phyloP scores from a whole-genome alignment of 1,140 invertebrate species.

The Neelides sp. region DNA sequence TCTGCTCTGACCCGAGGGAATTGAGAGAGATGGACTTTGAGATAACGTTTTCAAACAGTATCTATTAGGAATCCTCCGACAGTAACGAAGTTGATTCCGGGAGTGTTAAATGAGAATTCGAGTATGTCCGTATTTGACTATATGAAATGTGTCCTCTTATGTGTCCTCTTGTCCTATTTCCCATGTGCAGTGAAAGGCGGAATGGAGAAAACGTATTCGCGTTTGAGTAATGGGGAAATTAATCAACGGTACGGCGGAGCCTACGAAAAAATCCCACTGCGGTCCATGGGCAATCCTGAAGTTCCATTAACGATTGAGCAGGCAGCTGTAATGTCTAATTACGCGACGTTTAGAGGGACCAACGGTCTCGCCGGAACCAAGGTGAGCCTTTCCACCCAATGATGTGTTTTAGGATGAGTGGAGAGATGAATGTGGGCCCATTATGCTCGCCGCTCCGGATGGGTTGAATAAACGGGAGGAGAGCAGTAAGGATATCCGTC shows the following conservation, averaged over 20 bases:
- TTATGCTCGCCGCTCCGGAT: too few relatives aligned
- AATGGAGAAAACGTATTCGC: constrained; percentile 24
- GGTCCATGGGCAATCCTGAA: constrained; percentile 18
- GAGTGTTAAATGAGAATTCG: too few relatives aligned
- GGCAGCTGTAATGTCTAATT: constrained; percentile 25
- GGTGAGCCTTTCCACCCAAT: too few relatives aligned
- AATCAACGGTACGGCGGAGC: constrained; percentile 26
- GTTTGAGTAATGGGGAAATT: constrained; percentile 31
- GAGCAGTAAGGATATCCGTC: neutral
- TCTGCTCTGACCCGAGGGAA: too few relatives aligned
- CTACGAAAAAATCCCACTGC: constrained; percentile 27
- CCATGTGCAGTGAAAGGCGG: constrained; percentile 22
- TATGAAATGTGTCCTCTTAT: too few relatives aligned
- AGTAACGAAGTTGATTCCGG: too few relatives aligned
- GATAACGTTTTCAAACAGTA: neutral
- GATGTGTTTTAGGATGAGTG: too few relatives aligned
- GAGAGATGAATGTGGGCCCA: too few relatives aligned
- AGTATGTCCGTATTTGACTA: too few relatives aligned
- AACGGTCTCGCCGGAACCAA: too few relatives aligned
- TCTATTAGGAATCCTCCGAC: neutral
- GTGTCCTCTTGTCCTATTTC: too few relatives aligned
- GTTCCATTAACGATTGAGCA: constrained; percentile 19
- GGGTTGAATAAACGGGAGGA: neutral
- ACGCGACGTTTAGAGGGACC: constrained; percentile 26
- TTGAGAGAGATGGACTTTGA: too few relatives aligned